Evolutionary conservation across 2,888 invertebrate genomes (phyloP), one percentile per base, ranked within the genome.

Genomic region (Bembecia ichneumoniformis): DNA sequence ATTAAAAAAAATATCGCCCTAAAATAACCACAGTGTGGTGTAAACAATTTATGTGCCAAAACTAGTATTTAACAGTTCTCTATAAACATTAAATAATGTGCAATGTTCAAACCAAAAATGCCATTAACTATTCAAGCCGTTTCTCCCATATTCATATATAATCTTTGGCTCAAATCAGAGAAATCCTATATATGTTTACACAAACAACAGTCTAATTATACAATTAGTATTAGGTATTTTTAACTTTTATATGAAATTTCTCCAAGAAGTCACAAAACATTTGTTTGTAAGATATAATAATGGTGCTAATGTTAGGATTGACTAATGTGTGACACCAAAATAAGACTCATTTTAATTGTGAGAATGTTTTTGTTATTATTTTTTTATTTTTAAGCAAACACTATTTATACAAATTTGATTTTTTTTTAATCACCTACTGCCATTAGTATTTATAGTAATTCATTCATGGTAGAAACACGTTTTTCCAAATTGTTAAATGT

Each of bases 41-140:
- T 63, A 73, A 81, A 77, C 63, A 73, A 75, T 78, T 71, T 82
- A 80, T 82, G 79, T 75, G 59, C 63, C 58, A 57, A 28, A 60
- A 65, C 70, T 76, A 76, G 73, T 74, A 60, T 67, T 69, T 71
- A 68, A 73, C 71, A 65, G 81, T 80, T 79, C 82, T 81, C 74
- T 77, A 71, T 74, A 68, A 74, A 77, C 49, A 49, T 46, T 51
- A 67, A 73, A 77, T 74, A 74, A 82, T 77, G 87, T 87, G 87
- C 87, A 87, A 87, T 87, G 78, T 80, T 81, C 76, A 86, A 86
- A 83, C 87, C 86, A 86, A 87, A 87, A 83, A 86, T 69, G 78
- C 80, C 83, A 82, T 76, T 81, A 82, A 79, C 77, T 78, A 7
- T 74, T 82, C 75, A 72, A 71, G 77, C 75, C 70, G 67, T 74